These are phyloP conservation scores for Cephus cinctus DNA, from an alignment of 1,140 invertebrate species.

Conservation along the genomic window DNA sequence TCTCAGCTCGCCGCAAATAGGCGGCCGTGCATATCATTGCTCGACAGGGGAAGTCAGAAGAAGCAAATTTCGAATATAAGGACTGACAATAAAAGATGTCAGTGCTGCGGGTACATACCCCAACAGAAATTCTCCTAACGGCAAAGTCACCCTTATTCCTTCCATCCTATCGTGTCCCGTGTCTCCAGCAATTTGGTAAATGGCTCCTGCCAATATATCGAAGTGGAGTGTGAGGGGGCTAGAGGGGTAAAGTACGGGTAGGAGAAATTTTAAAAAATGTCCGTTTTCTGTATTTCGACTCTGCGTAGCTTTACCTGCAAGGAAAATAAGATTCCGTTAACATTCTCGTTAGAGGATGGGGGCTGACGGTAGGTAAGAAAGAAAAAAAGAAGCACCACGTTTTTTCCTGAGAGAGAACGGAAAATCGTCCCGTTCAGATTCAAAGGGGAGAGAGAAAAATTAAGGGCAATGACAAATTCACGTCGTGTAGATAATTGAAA, in stretches of 20 bases:
- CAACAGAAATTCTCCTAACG: no score
- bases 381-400: conserved; percentile 21
- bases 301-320: no score
- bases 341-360: no score
- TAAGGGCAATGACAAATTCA: conserved; percentile 56
- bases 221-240: conserved; percentile 2
- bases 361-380: no score
- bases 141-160: no score
- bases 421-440: not conserved
- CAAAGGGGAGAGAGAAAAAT: conserved; percentile 39
- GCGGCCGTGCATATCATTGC: not conserved
- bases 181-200: conserved; percentile 10
- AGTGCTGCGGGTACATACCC: not conserved
- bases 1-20: not conserved
- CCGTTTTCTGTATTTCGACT: no score
- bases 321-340: no score
- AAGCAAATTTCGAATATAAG: not conserved
- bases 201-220: conserved; percentile 4
- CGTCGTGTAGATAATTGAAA: conserved; percentile 55
- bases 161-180: no score
- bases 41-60: not conserved
- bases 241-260: conserved; percentile 1
- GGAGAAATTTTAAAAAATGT: conserved; percentile 16
- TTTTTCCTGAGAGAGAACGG: no score
- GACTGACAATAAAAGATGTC: conserved; percentile 10